Conservation (phyloP, 2,888 invertebrate species). For the Oxyscelio sp. region DNA sequence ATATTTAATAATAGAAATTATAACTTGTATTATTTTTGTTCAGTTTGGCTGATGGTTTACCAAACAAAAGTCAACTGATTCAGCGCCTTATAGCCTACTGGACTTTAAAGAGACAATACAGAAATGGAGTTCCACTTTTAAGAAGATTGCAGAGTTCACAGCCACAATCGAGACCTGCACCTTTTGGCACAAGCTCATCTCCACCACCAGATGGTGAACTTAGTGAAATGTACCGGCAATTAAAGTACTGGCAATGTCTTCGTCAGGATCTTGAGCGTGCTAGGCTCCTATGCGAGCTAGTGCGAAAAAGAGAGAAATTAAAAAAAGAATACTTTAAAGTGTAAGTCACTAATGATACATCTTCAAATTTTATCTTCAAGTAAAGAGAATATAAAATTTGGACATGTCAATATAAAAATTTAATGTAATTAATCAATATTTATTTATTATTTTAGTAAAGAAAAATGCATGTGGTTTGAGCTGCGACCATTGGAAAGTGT, state of each 20-base stretch:
- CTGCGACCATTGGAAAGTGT: constrained; percentile 95
- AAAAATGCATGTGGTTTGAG: constrained; percentile 94
- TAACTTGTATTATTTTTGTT: too few species aligned
- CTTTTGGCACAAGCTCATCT: constrained; percentile 83
- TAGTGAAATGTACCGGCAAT: constrained; percentile 94
- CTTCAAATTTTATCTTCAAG: too few species aligned
- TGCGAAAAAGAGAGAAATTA: constrained; percentile 97
- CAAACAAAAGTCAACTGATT: constrained; percentile 95
- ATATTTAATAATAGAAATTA: too few species aligned
- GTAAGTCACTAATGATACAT: too few species aligned
- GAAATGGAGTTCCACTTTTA: constrained; percentile 98
- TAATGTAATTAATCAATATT: too few species aligned
- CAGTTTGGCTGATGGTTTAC: constrained; percentile 88
- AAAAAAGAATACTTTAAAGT: constrained; percentile 96
- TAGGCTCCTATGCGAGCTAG: constrained; percentile 96
- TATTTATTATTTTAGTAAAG: constrained; percentile 89
- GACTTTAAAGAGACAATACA: constrained; percentile 97
- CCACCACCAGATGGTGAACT: constrained; percentile 86
- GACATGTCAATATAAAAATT: too few species aligned
- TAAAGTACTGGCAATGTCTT: constrained; percentile 98
- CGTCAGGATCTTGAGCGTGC: constrained; percentile 98
- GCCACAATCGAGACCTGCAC: constrained; percentile 85
- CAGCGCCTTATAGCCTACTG: constrained; percentile 98
- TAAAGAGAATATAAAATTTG: constrained; percentile 15
- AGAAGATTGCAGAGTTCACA: constrained; percentile 93